Evolutionary conservation across 2,113 vertebrate genomes (phyloP).

Genomic region (Limnothrissa miodon): DNA sequence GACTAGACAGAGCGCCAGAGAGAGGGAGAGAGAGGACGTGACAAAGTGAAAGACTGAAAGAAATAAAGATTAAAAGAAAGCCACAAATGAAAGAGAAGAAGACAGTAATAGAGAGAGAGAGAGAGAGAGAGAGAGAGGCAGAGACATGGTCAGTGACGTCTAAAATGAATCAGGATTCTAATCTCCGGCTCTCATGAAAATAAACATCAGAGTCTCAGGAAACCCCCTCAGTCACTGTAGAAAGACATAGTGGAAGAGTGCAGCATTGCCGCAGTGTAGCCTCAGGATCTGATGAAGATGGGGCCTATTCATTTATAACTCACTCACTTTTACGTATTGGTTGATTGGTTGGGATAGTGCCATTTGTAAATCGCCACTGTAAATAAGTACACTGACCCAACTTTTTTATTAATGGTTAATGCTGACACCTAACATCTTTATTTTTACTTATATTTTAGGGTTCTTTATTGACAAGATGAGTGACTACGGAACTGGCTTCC

Average conservation of each 20-base stretch:
- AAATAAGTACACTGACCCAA: neutral
- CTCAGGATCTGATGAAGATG: too few species aligned
- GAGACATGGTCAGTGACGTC: neutral
- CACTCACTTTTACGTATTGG: too few species aligned
- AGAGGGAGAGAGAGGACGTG: neutral
- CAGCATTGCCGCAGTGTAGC: too few species aligned
- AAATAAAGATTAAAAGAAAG: too few species aligned
- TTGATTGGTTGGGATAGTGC: too few species aligned
- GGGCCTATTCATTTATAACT: too few species aligned
- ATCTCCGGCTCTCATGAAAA: neutral
- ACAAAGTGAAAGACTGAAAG: neutral
- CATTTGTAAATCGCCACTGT: too few species aligned
- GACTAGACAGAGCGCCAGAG: neutral
- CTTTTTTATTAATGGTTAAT: neutral
- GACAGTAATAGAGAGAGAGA: neutral
- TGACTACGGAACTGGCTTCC: conserved; percentile 57
- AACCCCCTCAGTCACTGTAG: neutral
- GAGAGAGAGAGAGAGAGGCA: neutral
- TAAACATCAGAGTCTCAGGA: neutral
- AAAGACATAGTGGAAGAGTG: too few species aligned
- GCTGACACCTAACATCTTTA: neutral
- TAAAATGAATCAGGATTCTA: neutral
- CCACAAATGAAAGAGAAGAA: too few species aligned
- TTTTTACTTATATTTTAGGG: conserved; percentile 43
- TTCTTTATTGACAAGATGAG: conserved; percentile 65